Evolutionary conservation across 1,140 invertebrate genomes (phyloP).

Genomic region (Asbolus verrucosus): DNA sequence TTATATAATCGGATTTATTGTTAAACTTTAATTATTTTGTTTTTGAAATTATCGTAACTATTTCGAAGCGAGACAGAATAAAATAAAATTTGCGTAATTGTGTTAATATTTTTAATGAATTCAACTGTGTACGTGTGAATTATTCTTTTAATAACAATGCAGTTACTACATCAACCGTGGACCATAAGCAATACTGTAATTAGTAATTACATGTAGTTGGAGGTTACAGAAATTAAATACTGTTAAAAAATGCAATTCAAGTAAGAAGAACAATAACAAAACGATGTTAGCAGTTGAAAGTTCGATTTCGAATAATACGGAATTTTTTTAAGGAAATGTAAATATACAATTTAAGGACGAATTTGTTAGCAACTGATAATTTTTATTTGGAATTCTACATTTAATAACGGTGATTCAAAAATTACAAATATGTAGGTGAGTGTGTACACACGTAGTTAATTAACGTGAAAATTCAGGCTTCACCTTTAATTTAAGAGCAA

Average conservation of each 20-base stretch:
- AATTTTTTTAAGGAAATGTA: too few relatives aligned
- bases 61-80: background rate
- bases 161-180: slow-evolving; percentile 3
- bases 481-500: background rate
- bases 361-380: too few relatives aligned
- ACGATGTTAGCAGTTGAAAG: too few relatives aligned
- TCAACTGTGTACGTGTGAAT: slow-evolving; percentile 32
- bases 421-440: background rate
- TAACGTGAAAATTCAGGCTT: background rate
- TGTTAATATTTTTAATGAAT: slow-evolving; percentile 35
- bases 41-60: slow-evolving; percentile 3
- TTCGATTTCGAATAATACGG: too few relatives aligned
- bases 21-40: too few relatives aligned
- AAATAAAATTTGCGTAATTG: slow-evolving; percentile 25
- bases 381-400: too few relatives aligned
- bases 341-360: too few relatives aligned
- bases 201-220: slow-evolving; percentile 19
- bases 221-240: slow-evolving; percentile 26
- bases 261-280: slow-evolving; percentile 2
- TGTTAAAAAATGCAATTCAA: background rate
- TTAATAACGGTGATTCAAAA: too few relatives aligned
- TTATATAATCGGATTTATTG: slow-evolving; percentile 9
- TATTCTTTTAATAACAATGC: slow-evolving; percentile 32
- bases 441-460: background rate
- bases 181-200: slow-evolving; percentile 19